Conservation (phyloP, 2,797 vertebrate genomes). For the Sciaenops ocellatus region DNA sequence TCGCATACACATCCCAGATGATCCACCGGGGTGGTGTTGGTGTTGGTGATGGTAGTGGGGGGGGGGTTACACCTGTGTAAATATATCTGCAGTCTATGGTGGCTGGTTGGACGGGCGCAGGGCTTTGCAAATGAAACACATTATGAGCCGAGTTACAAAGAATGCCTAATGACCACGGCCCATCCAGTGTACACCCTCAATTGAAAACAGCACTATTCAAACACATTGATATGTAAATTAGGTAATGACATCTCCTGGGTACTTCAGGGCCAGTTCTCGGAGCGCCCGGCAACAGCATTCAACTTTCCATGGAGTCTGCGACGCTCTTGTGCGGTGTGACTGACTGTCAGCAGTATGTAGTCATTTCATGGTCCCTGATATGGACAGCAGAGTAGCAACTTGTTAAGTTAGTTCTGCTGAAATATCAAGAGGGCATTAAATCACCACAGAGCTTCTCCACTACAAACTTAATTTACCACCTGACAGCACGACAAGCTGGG, state of each 20-base stretch:
- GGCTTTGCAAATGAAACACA: neutral
- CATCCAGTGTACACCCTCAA: neutral
- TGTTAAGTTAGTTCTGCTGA: conserved; percentile 27
- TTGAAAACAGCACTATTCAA: conserved; percentile 38
- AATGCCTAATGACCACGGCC: conserved; percentile 1
- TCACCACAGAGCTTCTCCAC: conserved; percentile 2
- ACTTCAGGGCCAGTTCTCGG: conserved; percentile 24
- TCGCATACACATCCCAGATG: too few relatives aligned
- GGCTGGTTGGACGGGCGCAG: too few relatives aligned
- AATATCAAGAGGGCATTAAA: conserved; percentile 34
- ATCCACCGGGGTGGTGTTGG: too few relatives aligned
- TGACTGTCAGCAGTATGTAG: conserved; percentile 4
- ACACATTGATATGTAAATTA: conserved; percentile 69
- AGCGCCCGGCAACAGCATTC: conserved; percentile 50
- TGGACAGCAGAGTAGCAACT: conserved; percentile 16
- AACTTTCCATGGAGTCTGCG: conserved; percentile 9
- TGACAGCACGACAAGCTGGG: conserved; percentile 1
- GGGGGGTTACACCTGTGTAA: too few relatives aligned
- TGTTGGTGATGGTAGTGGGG: too few relatives aligned
- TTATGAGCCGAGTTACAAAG: neutral
- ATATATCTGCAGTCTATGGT: too few relatives aligned
- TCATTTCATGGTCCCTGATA: conserved; percentile 25
- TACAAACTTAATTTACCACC: conserved; percentile 32
- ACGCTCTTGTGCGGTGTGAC: conserved; percentile 4
- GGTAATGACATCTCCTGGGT: conserved; percentile 24